These are phyloP conservation scores for Laothoe populi DNA, from an alignment of 2,888 invertebrate genomes.

Conservation along the genomic window DNA sequence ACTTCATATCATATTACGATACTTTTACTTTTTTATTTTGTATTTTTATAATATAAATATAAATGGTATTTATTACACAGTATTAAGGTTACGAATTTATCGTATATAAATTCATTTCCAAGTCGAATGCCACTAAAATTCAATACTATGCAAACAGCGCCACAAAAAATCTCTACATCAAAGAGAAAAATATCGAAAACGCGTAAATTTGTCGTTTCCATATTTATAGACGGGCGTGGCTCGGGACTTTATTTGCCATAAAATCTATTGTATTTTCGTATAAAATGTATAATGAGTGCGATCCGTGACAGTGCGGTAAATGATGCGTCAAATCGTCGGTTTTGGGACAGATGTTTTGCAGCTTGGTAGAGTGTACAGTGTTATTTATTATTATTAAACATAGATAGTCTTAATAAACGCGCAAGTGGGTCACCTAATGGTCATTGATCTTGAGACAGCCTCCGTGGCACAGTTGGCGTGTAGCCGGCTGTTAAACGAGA, in stretches of 20 bases:
- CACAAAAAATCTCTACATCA: background rate
- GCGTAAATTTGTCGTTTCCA: conserved; percentile 46
- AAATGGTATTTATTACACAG: too few species aligned
- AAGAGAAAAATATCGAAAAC: conserved; percentile 3
- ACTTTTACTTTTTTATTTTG: too few species aligned
- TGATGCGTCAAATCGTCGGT: conserved; percentile 65
- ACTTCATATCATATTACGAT: too few species aligned
- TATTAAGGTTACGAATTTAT: too few species aligned
- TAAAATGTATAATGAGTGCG: conserved; percentile 78
- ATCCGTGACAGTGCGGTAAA: conserved; percentile 74
- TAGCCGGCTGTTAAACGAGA: too few species aligned
- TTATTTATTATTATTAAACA: conserved; percentile 34
- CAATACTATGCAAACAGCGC: background rate
- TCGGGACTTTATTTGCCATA: conserved; percentile 77
- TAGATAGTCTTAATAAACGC: too few species aligned
- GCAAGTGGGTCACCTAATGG: too few species aligned
- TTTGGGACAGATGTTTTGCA: conserved; percentile 63
- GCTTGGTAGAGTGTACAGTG: conserved; percentile 41
- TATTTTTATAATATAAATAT: too few species aligned
- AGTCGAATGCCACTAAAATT: background rate
- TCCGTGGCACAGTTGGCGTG: too few species aligned
- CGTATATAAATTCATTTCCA: background rate
- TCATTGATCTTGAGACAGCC: too few species aligned
- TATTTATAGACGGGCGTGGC: conserved; percentile 65
- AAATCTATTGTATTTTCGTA: conserved; percentile 75